Evolutionary conservation across 2,113 vertebrate species (phyloP), one percentile per base, ranked within the genome.

Genomic region (Corvus hawaiiensis): DNA sequence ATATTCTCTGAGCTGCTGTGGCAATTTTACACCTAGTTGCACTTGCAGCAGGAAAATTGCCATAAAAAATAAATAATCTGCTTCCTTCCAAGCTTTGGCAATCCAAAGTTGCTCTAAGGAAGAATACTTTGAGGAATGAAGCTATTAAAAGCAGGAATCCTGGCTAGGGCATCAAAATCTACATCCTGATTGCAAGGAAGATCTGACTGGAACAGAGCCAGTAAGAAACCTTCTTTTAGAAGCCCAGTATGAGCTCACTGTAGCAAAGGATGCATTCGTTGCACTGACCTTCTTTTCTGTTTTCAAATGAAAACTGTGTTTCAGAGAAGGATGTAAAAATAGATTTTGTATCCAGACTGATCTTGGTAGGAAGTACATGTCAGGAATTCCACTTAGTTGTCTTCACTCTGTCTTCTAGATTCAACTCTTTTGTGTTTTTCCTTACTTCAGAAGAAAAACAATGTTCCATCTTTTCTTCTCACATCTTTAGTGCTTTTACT

Each of bases 11-110:
- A 94, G 56, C 48, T 81, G 61, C 68, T 74, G 1, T 74, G 54
- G 43, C 46, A 79, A 91, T 95, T 94, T 96, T 94, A 90, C 41
- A 94, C 69, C 30, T 62, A 91, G 58, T 32, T 96, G 58, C 49
- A 48, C 62, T 87, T 84, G 59, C 67, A 95, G 85, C 43, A 79
- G 88, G 63, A 46, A 89, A 89, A 66, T 51, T 62, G 72, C 76
- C 58, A 54, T 92, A 46, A 90, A 92, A 87, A 93, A 90, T 13
- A 93, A 95, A 69, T 56, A 73, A 90, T 39, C 24, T 43, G 27
- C 13, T 54, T 88, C 37, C 49, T 87, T 79, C 51, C 55, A 76
- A 69, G 43, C 26, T 30, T 69, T 67, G 13, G 20, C 61, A 74
- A 71, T 71, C 33, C 64, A 81, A 27, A 63, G 22, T 80, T 90